Conservation (phyloP, 2,797 vertebrate genomes). For the Sebastes nivosus region DNA sequence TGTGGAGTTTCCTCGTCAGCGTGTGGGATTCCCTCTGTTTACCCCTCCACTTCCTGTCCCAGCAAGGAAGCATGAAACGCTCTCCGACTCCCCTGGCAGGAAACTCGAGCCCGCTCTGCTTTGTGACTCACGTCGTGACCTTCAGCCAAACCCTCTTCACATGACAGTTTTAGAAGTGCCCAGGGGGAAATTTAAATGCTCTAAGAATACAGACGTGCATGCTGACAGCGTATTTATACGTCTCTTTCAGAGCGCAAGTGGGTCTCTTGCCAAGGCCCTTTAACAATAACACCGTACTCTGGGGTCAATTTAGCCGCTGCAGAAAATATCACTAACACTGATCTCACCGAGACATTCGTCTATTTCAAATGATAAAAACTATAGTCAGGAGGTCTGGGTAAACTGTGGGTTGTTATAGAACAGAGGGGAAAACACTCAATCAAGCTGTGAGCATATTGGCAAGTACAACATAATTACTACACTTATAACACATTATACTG, state of each 20-base stretch:
- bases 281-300: background rate
- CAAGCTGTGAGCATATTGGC: background rate
- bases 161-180: constrained; percentile 31
- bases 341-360: background rate
- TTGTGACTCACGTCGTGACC: constrained; percentile 69
- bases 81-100: constrained; percentile 54
- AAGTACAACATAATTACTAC: background rate
- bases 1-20: constrained; percentile 68
- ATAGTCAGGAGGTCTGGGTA: background rate
- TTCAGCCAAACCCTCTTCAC: constrained; percentile 62
- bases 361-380: background rate
- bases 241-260: background rate
- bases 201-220: constrained; percentile 18
- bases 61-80: constrained; percentile 66
- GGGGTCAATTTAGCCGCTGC: background rate
- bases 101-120: constrained; percentile 60
- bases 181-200: constrained; percentile 42
- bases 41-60: constrained; percentile 76
- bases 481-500: background rate
- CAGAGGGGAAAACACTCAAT: background rate
- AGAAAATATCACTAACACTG: background rate
- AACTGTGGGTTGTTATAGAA: background rate
- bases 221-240: constrained; percentile 3
- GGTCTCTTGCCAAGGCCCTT: constrained; percentile 5
- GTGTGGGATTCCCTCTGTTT: constrained; percentile 82